Conservation (phyloP, 2,797 vertebrate species). For the Helarctos malayanus region DNA sequence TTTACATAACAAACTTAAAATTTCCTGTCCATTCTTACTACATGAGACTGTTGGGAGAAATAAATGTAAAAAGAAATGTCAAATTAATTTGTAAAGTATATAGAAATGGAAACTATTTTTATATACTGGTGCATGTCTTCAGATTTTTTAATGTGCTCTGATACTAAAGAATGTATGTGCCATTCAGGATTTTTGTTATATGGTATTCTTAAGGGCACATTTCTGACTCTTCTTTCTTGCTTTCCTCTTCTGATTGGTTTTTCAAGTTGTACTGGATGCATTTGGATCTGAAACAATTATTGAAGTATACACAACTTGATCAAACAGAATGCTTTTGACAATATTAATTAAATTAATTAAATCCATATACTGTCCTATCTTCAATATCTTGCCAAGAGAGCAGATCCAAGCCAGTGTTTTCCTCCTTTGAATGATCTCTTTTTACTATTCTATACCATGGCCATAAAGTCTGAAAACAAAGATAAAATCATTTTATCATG, state of each 20-base stretch:
- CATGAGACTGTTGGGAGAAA: neutral
- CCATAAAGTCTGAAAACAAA: neutral
- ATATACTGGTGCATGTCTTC: neutral
- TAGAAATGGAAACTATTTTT: slow-evolving; percentile 11
- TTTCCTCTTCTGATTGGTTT: neutral
- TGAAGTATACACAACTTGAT: slow-evolving; percentile 24
- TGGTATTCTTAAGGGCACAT: neutral
- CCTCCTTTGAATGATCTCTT: neutral
- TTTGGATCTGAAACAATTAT: neutral
- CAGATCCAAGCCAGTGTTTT: neutral
- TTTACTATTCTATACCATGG: neutral
- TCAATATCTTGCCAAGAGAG: neutral
- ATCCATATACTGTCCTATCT: neutral
- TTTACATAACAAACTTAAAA: neutral
- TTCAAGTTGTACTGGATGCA: neutral
- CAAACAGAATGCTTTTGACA: neutral
- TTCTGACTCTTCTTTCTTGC: neutral
- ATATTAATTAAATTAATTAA: neutral
- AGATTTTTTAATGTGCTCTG: neutral
- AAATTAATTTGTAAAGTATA: slow-evolving; percentile 27
- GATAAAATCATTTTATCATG: neutral
- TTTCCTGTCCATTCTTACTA: neutral
- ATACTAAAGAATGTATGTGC: neutral
- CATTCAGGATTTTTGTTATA: slow-evolving; percentile 11
- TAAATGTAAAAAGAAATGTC: neutral